A percentile compares a stretch with the other conserved stretches of the same genome.
Evolutionary conservation across 2,888 invertebrate genomes (phyloP).

Genomic region (Biston betularia): DNA sequence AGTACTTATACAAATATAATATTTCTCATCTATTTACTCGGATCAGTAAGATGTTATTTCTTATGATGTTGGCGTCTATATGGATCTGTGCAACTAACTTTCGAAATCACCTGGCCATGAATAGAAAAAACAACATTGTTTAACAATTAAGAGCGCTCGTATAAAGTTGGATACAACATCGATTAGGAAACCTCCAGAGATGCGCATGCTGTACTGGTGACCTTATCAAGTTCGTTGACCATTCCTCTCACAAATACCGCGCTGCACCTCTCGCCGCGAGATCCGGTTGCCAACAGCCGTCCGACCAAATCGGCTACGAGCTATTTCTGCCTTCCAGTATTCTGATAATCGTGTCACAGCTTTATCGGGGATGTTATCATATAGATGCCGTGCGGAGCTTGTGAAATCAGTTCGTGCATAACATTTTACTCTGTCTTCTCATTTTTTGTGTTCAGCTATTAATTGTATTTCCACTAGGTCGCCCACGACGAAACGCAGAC

Average conservation of each 20-base stretch:
- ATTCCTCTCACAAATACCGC: conserved; percentile 33
- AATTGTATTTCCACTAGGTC: neutral
- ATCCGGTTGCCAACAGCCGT: conserved; percentile 26
- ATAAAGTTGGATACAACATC: conserved; percentile 14
- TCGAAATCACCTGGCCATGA: conserved; percentile 1
- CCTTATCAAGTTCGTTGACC: conserved; percentile 43
- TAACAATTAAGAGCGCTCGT: conserved; percentile 4
- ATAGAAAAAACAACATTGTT: conserved; percentile 5
- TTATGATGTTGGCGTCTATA: neutral
- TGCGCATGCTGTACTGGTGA: conserved; percentile 21
- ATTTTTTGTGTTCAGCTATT: neutral
- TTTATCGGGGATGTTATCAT: conserved; percentile 34
- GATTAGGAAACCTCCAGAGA: conserved; percentile 25
- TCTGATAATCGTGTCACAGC: conserved; percentile 30
- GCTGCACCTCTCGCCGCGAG: conserved; percentile 24
- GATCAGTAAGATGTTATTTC: neutral
- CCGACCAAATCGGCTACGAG: conserved; percentile 25
- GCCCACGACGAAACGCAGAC: too few species aligned
- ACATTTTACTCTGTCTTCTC: conserved; percentile 2
- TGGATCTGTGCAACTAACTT: neutral
- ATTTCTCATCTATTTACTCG: too few species aligned
- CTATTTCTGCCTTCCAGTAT: conserved; percentile 31
- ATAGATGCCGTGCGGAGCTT: conserved; percentile 20
- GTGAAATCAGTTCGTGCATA: conserved; percentile 30
- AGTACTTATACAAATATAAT: too few species aligned